Evolutionary conservation across 1,140 invertebrate genomes (phyloP).

Genomic region (Atta cephalotes): DNA sequence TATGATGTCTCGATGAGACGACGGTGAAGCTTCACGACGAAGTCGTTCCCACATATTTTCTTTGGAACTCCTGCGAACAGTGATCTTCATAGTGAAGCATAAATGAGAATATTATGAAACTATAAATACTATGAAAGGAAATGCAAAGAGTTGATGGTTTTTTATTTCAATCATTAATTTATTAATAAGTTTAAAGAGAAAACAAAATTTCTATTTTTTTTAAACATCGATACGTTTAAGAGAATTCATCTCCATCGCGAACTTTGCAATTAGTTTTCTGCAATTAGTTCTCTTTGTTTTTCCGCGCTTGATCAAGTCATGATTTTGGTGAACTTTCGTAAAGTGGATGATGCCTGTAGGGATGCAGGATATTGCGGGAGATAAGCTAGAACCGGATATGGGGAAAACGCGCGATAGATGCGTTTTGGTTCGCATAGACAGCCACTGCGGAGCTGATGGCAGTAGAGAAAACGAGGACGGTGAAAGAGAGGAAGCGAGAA

Average conservation of each 20-base stretch:
- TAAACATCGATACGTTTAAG: background rate
- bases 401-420: constrained; percentile 33
- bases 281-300: background rate
- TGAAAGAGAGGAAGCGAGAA: constrained; percentile 32
- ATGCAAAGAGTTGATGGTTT: background rate
- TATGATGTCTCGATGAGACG: constrained; percentile 24
- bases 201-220: background rate
- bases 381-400: constrained; percentile 25
- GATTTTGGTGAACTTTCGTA: constrained; percentile 69
- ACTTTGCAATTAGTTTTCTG: background rate
- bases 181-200: background rate
- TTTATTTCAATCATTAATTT: background rate
- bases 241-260: background rate
- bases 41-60: constrained; percentile 46
- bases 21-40: constrained; percentile 11
- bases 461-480: constrained; percentile 25
- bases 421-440: constrained; percentile 27
- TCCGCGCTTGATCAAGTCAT: background rate
- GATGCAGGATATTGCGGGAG: constrained; percentile 24
- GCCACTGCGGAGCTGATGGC: background rate
- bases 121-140: background rate
- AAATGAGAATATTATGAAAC: constrained; percentile 7
- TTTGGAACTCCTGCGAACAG: background rate
- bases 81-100: background rate
- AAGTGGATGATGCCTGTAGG: constrained; percentile 54